These are phyloP conservation scores for Oryzaephilus surinamensis DNA, from an alignment of 1,140 invertebrate genomes.

Conservation along the genomic window DNA sequence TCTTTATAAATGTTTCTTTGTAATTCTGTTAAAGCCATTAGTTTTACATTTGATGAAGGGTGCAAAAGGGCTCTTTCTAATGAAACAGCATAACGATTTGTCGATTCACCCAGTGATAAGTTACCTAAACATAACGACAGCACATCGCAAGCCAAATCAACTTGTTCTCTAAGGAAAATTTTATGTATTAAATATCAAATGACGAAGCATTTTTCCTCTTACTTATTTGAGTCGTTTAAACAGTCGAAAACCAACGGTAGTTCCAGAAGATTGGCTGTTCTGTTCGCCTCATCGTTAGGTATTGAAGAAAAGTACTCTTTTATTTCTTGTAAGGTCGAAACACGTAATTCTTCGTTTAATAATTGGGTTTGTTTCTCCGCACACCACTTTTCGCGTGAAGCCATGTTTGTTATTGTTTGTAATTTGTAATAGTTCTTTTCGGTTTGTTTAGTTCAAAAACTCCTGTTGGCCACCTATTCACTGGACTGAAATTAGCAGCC, in stretches of 20 bases:
- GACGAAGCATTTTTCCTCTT: constrained; percentile 23
- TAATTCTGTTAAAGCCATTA: constrained; percentile 42
- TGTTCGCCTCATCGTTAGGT: constrained; percentile 28
- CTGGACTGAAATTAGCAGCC: too few species aligned
- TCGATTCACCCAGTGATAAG: constrained; percentile 40
- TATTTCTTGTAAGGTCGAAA: constrained; percentile 36
- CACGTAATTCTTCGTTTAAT: constrained; percentile 29
- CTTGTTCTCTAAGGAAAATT: constrained; percentile 37
- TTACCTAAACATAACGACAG: constrained; percentile 45
- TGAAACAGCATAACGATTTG: constrained; percentile 37
- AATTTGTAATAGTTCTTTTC: too few species aligned
- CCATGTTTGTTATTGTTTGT: too few species aligned
- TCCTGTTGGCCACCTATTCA: too few species aligned
- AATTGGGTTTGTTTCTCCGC: constrained; percentile 32
- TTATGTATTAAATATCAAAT: constrained; percentile 4
- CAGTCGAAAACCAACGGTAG: constrained; percentile 38
- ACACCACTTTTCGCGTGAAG: constrained; percentile 36
- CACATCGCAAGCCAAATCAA: constrained; percentile 47
- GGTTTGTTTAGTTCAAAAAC: too few species aligned
- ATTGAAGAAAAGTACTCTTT: constrained; percentile 32
- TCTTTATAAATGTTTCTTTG: constrained; percentile 24
- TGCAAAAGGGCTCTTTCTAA: constrained; percentile 45
- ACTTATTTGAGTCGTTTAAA: constrained; percentile 34
- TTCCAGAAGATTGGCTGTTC: constrained; percentile 28
- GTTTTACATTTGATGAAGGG: constrained; percentile 40